Evolutionary conservation across 1,140 invertebrate genomes (phyloP), one percentile per base, ranked within the genome.

Genomic region (Eubasilissa regina): DNA sequence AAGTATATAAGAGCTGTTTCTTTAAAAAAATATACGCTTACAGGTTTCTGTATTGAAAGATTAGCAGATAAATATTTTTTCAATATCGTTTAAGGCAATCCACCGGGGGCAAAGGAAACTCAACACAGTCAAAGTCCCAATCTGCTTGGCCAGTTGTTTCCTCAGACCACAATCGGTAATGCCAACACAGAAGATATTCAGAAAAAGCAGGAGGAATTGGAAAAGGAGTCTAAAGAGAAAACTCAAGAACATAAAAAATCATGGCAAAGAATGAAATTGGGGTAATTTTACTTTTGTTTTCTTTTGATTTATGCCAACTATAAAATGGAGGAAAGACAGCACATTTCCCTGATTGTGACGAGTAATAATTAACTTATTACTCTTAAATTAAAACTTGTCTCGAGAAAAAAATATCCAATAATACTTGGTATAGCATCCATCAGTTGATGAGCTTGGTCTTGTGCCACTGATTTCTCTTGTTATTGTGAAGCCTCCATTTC

Each of bases 231-330:
- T 53, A 87, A 88, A 62, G 87, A 89, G 64, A 89, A 88, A 78
- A 82, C 84, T 51, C 84, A 91, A 83, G 91, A 92, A 83, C 90
- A 92, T 86, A 89, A 91, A 77, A 90, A 90, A 47, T 90, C 90
- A 83, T 92, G 91, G 90, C 89, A 87, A 76, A 86, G 90, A 76
- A 92, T 91, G 90, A 92, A 92, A 84, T 84, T 92, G 13, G 90
- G 91, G 91, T 92, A 80, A 25, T 62, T 74, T 9, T 77, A 19
- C 47, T 19, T 73, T 17, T 19, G 17, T 19, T 43, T 73, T 6
- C 19, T 64, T 43, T 64, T 64, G 12, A 25, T 43, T 13, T 64
- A 21, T 64, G 12, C 9, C 3, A 73, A 11, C 6, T n/a, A 76
- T 44, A 35, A 3, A 4, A 76, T 64, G n/a, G 1, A 43, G 53